Evolutionary conservation across 2,113 vertebrate genomes (phyloP).

Genomic region (Ia io): DNA sequence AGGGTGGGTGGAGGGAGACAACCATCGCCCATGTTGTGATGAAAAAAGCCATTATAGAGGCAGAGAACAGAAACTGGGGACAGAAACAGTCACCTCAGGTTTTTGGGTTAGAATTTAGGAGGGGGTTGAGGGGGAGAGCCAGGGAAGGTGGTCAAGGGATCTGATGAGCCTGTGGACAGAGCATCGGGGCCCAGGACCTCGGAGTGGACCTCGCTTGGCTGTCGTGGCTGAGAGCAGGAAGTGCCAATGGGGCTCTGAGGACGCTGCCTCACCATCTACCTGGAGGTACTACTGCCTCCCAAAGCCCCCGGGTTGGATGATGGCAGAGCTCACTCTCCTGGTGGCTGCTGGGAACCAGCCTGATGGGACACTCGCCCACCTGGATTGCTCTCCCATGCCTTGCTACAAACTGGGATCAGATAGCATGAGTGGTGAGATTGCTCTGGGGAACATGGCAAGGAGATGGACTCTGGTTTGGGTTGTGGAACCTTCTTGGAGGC

Average conservation of each 20-base stretch:
- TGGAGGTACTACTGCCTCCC: too few relatives aligned
- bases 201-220: background rate
- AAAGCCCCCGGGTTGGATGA: background rate
- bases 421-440: accelerated
- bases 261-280: background rate
- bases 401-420: background rate
- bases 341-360: background rate
- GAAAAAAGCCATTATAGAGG: background rate
- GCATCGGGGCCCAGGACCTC: accelerated
- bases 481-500: background rate
- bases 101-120: background rate
- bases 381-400: background rate
- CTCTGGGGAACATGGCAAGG: background rate
- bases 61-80: background rate
- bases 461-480: background rate
- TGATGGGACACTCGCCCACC: background rate
- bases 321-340: background rate
- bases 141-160: background rate
- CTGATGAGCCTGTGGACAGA: background rate
- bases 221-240: background rate
- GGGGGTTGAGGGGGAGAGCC: background rate
- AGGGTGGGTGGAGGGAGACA: background rate
- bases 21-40: accelerated
- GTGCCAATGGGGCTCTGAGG: accelerated
- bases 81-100: background rate